Percentiles rank a stretch among this genome's conserved stretches.
phyloP scores from a whole-genome alignment of 2,888 invertebrate species.

The Drosophila histrio region DNA sequence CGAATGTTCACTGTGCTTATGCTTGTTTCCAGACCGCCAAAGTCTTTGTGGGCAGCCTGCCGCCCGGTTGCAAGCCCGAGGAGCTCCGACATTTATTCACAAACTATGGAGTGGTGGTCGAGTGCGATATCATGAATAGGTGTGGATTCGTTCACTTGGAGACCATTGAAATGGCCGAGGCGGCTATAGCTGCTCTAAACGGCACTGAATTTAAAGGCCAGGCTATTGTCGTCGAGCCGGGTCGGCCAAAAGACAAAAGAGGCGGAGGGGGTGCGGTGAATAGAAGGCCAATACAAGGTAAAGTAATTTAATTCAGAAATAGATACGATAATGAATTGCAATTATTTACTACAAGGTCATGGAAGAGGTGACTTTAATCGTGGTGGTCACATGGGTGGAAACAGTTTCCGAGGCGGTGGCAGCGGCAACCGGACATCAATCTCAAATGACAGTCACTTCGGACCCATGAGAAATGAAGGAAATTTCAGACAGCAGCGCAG shows the following conservation, averaged over 20 bases:
- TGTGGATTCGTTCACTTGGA: conserved; percentile 98
- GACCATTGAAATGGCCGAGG: conserved; percentile 91
- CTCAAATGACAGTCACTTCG: conserved; percentile 52
- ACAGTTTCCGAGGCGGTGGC: conserved; percentile 42
- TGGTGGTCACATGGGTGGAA: conserved; percentile 68
- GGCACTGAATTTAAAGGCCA: conserved; percentile 93
- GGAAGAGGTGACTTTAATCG: conserved; percentile 49
- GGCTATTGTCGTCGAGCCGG: conserved; percentile 93
- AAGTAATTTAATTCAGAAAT: not conserved
- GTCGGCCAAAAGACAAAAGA: conserved; percentile 88
- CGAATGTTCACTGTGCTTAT: not conserved
- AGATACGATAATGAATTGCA: not conserved
- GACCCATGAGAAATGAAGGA: conserved; percentile 71
- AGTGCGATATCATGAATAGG: conserved; percentile 97
- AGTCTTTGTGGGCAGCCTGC: conserved; percentile 97
- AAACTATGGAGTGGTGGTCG: conserved; percentile 93
- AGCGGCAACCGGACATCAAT: conserved; percentile 31
- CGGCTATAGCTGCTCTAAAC: conserved; percentile 92
- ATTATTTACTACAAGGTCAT: conserved; percentile 12
- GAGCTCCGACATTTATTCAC: conserved; percentile 93
- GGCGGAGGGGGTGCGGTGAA: conserved; percentile 73
- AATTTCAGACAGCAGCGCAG: conserved; percentile 69
- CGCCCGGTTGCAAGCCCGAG: conserved; percentile 92
- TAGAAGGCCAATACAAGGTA: conserved; percentile 55
- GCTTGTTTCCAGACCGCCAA: conserved; percentile 87